These are phyloP conservation scores for Leptonema lineaticorne DNA, from an alignment of 1,140 invertebrate species.

Conservation along the genomic window DNA sequence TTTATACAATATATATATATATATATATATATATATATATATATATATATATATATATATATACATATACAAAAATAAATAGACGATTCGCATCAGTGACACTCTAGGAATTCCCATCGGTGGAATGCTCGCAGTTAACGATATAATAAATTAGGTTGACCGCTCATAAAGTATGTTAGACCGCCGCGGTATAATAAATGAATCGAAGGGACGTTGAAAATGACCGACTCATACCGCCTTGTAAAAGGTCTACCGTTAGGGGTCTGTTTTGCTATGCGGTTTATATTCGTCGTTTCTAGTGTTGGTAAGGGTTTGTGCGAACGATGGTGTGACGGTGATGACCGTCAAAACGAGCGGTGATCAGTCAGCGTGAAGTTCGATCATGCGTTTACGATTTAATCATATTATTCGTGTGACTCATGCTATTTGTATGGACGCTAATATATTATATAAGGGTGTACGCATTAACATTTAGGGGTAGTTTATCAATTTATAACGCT, in stretches of 20 bases:
- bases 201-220: constrained; percentile 17
- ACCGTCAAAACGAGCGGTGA: neutral
- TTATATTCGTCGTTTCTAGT: neutral
- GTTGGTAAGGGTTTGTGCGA: neutral
- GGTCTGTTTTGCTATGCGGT: constrained; percentile 4
- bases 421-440: no score
- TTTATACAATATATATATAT: no score
- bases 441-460: no score
- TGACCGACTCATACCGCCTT: neutral
- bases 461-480: no score
- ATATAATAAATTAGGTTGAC: constrained; percentile 32
- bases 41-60: no score
- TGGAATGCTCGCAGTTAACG: constrained; percentile 18
- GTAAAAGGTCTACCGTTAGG: neutral
- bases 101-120: neutral
- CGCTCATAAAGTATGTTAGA: constrained; percentile 23
- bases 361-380: neutral
- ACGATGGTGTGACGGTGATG: neutral
- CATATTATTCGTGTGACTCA: no score
- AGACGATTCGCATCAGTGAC: neutral
- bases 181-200: constrained; percentile 21
- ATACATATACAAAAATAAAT: no score
- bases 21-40: no score
- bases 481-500: no score
- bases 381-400: no score